Conservation (phyloP, 2,888 invertebrate species). For the Drosophila bunnanda region DNA sequence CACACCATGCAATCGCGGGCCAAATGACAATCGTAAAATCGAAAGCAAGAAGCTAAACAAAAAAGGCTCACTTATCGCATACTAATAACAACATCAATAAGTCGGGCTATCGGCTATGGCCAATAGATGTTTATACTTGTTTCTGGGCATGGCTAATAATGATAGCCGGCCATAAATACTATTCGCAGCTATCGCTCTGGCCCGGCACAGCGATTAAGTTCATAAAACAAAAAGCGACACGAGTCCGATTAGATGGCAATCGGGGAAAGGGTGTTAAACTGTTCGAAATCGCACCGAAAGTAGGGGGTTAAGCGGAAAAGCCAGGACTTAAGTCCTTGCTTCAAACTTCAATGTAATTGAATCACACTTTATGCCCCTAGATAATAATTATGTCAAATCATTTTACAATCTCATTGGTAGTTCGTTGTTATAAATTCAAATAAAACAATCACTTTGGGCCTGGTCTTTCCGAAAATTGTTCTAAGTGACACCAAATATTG, state of each 20-base stretch:
- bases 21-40: slow-evolving; percentile 40
- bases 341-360: neutral
- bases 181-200: slow-evolving; percentile 54
- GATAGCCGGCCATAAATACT: slow-evolving; percentile 50
- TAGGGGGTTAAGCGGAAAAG: slow-evolving; percentile 2
- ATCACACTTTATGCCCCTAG: neutral
- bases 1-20: slow-evolving; percentile 37
- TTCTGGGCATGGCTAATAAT: slow-evolving; percentile 50
- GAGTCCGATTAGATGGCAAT: slow-evolving; percentile 36
- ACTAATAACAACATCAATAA: slow-evolving; percentile 1
- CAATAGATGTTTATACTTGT: slow-evolving; percentile 49
- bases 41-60: slow-evolving; percentile 42
- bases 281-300: neutral
- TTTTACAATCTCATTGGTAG: neutral
- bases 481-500: slow-evolving; percentile 12
- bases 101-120: slow-evolving; percentile 17
- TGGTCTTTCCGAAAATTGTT: slow-evolving; percentile 3
- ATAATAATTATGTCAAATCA: slow-evolving; percentile 3
- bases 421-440: slow-evolving; percentile 2
- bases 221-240: slow-evolving; percentile 52
- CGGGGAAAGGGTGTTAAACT: neutral
- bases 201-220: slow-evolving; percentile 52
- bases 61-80: slow-evolving; percentile 35
- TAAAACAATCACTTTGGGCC: slow-evolving; percentile 2
- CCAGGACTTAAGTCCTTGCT: neutral